Conservation (phyloP, 1,140 invertebrate species). For the Cherax destructor region DNA sequence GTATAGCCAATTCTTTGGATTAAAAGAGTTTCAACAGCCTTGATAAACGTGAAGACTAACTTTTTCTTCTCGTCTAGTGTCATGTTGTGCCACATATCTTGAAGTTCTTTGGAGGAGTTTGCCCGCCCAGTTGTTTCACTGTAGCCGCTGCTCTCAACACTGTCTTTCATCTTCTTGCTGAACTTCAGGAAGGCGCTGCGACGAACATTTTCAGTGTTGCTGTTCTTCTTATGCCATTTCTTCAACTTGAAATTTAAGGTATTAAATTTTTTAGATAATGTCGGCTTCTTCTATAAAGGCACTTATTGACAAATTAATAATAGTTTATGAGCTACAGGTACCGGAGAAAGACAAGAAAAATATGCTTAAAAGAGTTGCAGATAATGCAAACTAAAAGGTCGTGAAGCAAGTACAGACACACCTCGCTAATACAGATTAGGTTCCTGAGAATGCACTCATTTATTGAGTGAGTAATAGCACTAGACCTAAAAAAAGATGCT, state of each 20-base stretch:
- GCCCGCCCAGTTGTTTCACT: constrained; percentile 8
- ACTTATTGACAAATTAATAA: too few relatives aligned
- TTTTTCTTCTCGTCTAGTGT: constrained; percentile 25
- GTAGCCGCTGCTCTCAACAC: neutral
- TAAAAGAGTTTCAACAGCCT: too few relatives aligned
- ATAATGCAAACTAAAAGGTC: too few relatives aligned
- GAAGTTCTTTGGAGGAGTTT: constrained; percentile 39
- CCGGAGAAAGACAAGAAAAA: too few relatives aligned
- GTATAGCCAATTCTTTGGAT: too few relatives aligned
- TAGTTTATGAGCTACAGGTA: too few relatives aligned
- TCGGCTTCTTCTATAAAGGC: neutral
- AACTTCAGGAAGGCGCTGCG: constrained; percentile 74
- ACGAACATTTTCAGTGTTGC: constrained; percentile 75
- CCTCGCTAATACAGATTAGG: too few relatives aligned
- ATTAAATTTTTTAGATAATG: neutral
- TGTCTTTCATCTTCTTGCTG: constrained; percentile 38
- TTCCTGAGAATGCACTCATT: too few relatives aligned
- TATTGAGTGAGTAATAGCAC: too few relatives aligned
- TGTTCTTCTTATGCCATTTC: constrained; percentile 81
- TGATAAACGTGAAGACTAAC: neutral
- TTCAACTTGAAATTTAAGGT: constrained; percentile 1
- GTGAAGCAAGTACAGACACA: too few relatives aligned
- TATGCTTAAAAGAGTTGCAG: too few relatives aligned
- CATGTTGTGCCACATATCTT: constrained; percentile 73
- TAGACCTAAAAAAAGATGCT: too few relatives aligned